phyloP scores from a whole-genome alignment of 2,888 invertebrate genomes.

The Aradus depressus region DNA sequence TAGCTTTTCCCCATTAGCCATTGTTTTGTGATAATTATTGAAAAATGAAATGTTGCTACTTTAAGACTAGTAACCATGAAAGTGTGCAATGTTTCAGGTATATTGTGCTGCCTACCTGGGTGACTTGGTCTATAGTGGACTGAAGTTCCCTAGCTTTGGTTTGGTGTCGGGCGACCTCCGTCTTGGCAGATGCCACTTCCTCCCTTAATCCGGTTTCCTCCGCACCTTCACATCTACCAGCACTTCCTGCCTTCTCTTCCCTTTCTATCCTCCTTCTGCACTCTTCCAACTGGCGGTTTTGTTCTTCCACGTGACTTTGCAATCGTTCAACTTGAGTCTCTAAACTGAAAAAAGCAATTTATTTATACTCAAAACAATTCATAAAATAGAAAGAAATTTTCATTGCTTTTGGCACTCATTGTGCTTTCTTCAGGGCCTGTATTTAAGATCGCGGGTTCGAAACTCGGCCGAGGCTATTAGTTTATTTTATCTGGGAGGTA shows the following conservation, averaged over 20 bases:
- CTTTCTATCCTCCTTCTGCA: slow-evolving; percentile 43
- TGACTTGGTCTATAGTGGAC: slow-evolving; percentile 59
- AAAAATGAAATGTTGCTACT: too few species aligned
- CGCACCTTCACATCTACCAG: slow-evolving; percentile 20
- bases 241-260: slow-evolving; percentile 7
- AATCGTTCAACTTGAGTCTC: slow-evolving; percentile 64
- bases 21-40: too few species aligned
- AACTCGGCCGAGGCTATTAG: too few species aligned
- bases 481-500: too few species aligned
- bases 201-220: slow-evolving; percentile 42
- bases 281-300: slow-evolving; percentile 61
- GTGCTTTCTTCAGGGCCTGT: too few species aligned
- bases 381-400: too few species aligned
- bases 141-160: slow-evolving; percentile 61
- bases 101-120: slow-evolving; percentile 54
- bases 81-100: background rate
- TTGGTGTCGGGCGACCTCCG: slow-evolving; percentile 57
- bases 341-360: slow-evolving; percentile 41
- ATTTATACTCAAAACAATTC: too few species aligned
- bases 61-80: background rate
- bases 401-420: too few species aligned
- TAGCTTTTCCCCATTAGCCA: too few species aligned
- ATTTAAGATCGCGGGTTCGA: too few species aligned
- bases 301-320: slow-evolving; percentile 72
- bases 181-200: slow-evolving; percentile 58